Conservation (phyloP, 2,888 invertebrate species). For the Amphipoea lucens region DNA sequence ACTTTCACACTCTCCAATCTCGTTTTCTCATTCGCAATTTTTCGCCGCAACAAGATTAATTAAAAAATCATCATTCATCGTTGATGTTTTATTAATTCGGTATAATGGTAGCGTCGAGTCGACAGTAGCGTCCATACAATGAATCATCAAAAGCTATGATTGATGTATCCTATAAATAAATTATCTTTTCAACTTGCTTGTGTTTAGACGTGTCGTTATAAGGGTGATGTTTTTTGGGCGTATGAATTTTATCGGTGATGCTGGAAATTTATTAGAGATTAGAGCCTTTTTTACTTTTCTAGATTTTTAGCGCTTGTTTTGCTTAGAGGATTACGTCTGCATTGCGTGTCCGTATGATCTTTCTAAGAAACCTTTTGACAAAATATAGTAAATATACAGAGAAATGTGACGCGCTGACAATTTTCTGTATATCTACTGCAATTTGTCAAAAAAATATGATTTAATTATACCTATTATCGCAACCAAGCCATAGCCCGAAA, state of each 20-base stretch:
- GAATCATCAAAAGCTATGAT: slow-evolving; percentile 72
- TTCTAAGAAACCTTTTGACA: not conserved
- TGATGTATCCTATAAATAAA: slow-evolving; percentile 70
- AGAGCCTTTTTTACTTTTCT: not conserved
- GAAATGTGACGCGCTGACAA: not conserved
- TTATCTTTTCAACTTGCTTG: slow-evolving; percentile 67
- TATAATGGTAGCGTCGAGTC: slow-evolving; percentile 68
- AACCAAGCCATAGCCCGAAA: not conserved
- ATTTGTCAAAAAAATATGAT: too few species aligned
- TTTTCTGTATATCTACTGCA: not conserved
- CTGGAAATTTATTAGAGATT: not conserved
- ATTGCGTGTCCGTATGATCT: not conserved
- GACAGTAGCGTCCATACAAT: slow-evolving; percentile 64
- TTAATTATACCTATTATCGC: not conserved
- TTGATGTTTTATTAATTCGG: slow-evolving; percentile 69
- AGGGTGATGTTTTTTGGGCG: slow-evolving; percentile 26
- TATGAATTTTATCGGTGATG: slow-evolving; percentile 15
- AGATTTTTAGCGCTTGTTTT: not conserved
- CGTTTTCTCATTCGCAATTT: slow-evolving; percentile 26
- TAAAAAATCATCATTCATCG: slow-evolving; percentile 67
- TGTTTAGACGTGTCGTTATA: slow-evolving; percentile 49
- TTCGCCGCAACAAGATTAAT: slow-evolving; percentile 59
- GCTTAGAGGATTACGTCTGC: not conserved
- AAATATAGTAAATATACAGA: not conserved
- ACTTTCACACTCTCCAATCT: slow-evolving; percentile 6